phyloP scores from a whole-genome alignment of 2,888 invertebrate species.

The Hypomecis punctinalis region DNA sequence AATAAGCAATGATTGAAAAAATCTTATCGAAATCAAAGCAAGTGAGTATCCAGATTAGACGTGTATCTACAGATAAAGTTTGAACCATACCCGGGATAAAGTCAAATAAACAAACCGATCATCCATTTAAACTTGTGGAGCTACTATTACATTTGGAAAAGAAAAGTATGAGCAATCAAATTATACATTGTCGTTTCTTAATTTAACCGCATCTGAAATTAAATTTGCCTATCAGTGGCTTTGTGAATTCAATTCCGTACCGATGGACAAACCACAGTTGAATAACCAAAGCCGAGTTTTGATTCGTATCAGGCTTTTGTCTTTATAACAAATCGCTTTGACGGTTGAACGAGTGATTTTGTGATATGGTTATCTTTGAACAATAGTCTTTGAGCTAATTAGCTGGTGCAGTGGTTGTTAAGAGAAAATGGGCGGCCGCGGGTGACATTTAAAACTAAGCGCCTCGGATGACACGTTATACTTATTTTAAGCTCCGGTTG shows the following conservation, averaged over 20 bases:
- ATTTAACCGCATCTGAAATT: neutral
- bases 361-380: too few species aligned
- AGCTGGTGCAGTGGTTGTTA: too few species aligned
- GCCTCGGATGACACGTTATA: too few species aligned
- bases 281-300: slow-evolving; percentile 20
- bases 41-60: neutral
- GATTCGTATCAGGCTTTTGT: slow-evolving; percentile 9
- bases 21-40: neutral
- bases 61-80: neutral
- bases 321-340: slow-evolving; percentile 8
- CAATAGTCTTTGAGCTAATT: too few species aligned
- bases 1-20: neutral
- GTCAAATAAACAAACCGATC: neutral
- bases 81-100: neutral
- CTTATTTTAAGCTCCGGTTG: too few species aligned
- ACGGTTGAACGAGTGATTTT: slow-evolving; percentile 5
- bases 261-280: slow-evolving; percentile 17
- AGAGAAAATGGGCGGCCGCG: too few species aligned
- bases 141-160: neutral
- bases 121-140: neutral
- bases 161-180: neutral
- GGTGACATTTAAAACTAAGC: too few species aligned
- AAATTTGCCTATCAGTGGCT: neutral
- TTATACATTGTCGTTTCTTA: neutral
- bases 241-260: slow-evolving; percentile 16